Evolutionary conservation across 2,797 vertebrate genomes (phyloP), one percentile per base, ranked within the genome.

Genomic region (Aeoliscus strigatus): DNA sequence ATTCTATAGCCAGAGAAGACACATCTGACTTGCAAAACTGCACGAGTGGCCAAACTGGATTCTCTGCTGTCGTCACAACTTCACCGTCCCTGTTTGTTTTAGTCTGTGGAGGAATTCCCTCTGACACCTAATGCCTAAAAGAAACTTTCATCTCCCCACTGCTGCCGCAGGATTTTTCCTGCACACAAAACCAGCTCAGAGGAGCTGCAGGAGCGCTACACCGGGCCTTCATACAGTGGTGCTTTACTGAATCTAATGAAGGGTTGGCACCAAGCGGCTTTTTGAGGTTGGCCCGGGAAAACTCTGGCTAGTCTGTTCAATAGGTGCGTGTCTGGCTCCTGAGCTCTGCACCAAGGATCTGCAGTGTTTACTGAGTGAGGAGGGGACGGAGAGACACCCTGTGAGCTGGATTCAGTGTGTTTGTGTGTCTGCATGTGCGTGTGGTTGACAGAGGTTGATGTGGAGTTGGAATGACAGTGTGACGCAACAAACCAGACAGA

Each of bases 181-280:
- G 63, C 55, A 60, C 9, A 76, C 59, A 66, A 70, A 73, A 52
- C 33, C 4, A 44, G 51, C 60, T 69, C 3, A 65, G 60, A 67
- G 70, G 24, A 61, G 69, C 69, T 39, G 60, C 55, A 18, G 63
- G 55, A 66, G 66, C 13, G 32, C 67, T 43, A 39, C 68, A 63
- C 73, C 21, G 23, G 65, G 61, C 40, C 45, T 18, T 43, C 55
- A 69, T 23, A 83, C 66, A 79, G 72, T 44, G 43, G 53, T 50
- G 71, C 77, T 80, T 77, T 75, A 45, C 73, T 75, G 55, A 27
- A 35, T 8, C 57, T 49, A 60, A 80, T 87, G 79, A 87, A 86
- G 79, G 81, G 75, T 80, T 87, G 87, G 86, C 83, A 82, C 38
- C 3, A 39, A 11, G 0, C 0, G 2, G 16, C 38, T 30, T 11